These are phyloP conservation scores for Hirtodrosophila cameraria DNA, from an alignment of 2,888 invertebrate genomes.

Conservation along the genomic window DNA sequence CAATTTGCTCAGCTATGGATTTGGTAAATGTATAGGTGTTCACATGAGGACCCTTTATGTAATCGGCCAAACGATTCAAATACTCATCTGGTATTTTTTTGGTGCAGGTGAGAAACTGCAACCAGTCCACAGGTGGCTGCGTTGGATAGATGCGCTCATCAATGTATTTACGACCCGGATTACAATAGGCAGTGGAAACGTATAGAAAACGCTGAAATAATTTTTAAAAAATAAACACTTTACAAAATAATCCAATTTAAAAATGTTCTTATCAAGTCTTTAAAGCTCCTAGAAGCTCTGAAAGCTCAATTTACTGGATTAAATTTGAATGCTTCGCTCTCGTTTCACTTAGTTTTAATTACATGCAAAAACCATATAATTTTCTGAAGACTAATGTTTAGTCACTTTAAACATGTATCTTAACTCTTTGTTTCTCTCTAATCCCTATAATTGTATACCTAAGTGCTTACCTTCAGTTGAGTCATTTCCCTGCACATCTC, in stretches of 20 bases:
- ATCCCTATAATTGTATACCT: accelerated
- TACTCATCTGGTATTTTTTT: constrained; percentile 87
- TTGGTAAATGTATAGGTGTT: constrained; percentile 99
- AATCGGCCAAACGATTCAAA: constrained; percentile 86
- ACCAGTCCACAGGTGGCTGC: constrained; percentile 86
- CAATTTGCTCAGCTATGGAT: constrained; percentile 94
- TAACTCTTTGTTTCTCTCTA: too few species aligned
- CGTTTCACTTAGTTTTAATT: too few species aligned
- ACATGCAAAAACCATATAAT: too few species aligned
- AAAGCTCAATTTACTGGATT: too few species aligned
- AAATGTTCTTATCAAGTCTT: too few species aligned
- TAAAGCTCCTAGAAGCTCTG: too few species aligned
- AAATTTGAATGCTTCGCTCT: too few species aligned
- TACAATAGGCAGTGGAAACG: constrained; percentile 98
- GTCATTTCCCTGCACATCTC: constrained; percentile 93
- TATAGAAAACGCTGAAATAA: constrained; percentile 91
- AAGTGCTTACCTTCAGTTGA: constrained; percentile 86
- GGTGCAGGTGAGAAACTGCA: constrained; percentile 87
- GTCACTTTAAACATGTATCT: not conserved
- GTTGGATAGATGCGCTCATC: constrained; percentile 93
- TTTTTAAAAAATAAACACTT: too few species aligned
- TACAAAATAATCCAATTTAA: not conserved
- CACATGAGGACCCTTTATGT: constrained; percentile 91
- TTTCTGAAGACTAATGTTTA: too few species aligned
- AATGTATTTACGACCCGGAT: constrained; percentile 92